Evolutionary conservation across 2,888 invertebrate genomes (phyloP).

Genomic region (Onchidella celtica): DNA sequence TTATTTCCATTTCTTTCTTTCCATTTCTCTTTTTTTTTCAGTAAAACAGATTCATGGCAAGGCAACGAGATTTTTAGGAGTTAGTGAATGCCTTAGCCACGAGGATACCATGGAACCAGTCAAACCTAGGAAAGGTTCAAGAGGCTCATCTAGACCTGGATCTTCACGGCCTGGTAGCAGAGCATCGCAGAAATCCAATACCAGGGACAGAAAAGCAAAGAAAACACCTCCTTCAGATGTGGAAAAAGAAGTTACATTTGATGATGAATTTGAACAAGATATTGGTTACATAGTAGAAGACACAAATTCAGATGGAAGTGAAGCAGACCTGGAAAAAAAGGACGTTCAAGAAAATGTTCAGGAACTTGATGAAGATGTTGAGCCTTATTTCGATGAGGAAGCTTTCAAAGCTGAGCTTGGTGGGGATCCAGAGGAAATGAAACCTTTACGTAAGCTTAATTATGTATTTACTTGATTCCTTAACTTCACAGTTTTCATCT

Average conservation of each 20-base stretch:
- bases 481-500: too few relatives aligned
- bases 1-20: too few relatives aligned
- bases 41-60: background rate
- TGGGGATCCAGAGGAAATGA: background rate
- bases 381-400: background rate
- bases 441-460: background rate
- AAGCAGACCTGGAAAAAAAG: background rate
- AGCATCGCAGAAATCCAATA: background rate
- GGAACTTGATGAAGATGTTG: background rate
- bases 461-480: too few relatives aligned
- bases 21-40: too few relatives aligned
- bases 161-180: background rate
- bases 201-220: background rate
- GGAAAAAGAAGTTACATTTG: background rate
- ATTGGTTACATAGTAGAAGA: background rate
- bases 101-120: conserved; percentile 47
- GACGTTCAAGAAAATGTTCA: background rate
- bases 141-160: background rate
- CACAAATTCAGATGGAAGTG: background rate
- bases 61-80: background rate
- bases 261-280: background rate
- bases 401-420: background rate
- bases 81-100: background rate
- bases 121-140: background rate
- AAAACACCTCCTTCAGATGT: background rate